Conservation (phyloP, 2,113 vertebrate genomes). For the Passerina amoena region DNA sequence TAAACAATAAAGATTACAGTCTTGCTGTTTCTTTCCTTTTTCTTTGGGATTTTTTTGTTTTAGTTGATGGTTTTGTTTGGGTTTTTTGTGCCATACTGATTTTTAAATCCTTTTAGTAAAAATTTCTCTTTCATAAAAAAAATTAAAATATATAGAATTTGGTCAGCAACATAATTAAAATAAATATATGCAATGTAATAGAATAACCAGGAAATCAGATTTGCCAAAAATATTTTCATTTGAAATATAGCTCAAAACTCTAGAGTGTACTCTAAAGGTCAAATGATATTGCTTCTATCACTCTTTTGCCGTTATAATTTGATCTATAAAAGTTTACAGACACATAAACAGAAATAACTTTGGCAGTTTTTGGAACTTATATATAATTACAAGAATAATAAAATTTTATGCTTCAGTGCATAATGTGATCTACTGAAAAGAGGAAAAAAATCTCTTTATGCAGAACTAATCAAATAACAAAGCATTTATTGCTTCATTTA, state of each 20-base stretch:
- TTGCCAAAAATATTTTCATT: background rate
- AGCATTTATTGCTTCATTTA: background rate
- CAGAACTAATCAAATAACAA: background rate
- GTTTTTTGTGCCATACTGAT: background rate
- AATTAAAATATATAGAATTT: background rate
- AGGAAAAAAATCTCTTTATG: background rate
- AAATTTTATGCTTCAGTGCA: background rate
- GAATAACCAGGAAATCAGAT: background rate
- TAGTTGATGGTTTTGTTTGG: background rate
- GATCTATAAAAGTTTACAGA: background rate
- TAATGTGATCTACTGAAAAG: background rate
- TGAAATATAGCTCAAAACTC: background rate
- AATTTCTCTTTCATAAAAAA: background rate
- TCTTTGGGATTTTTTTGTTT: background rate
- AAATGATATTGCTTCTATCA: background rate
- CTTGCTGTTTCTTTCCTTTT: background rate
- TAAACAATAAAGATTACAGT: rapidly evolving
- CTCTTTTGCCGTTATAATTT: background rate
- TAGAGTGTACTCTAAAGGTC: background rate
- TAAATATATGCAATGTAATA: background rate
- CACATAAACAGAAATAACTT: background rate
- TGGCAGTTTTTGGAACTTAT: background rate
- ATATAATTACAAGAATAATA: background rate
- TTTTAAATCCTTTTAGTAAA: background rate
- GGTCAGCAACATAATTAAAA: background rate